Evolutionary conservation across 2,888 invertebrate genomes (phyloP).

Genomic region (Trichopoda pennipes): DNA sequence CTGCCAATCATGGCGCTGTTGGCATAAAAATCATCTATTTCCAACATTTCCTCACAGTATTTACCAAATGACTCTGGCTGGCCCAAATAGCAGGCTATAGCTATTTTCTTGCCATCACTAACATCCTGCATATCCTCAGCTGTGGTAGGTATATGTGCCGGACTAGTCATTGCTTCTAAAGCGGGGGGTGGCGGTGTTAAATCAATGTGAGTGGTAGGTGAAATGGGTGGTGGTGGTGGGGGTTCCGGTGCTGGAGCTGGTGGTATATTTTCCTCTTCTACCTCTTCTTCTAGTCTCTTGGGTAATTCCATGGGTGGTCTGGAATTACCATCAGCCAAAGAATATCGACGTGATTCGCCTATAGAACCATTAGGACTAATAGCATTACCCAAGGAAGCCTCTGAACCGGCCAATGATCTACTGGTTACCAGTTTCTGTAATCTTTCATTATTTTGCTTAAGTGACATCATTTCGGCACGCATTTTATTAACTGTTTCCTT

Average conservation of each 20-base stretch:
- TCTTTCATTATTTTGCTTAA: constrained; percentile 98
- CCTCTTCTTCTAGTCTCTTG: constrained; percentile 79
- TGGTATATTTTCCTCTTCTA: constrained; percentile 79
- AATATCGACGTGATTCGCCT: constrained; percentile 84
- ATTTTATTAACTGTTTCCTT: constrained; percentile 98
- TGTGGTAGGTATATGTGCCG: constrained; percentile 79
- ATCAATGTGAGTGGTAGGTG: constrained; percentile 80
- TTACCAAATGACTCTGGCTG: constrained; percentile 89
- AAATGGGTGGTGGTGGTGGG: constrained; percentile 79
- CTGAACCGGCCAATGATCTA: constrained; percentile 84
- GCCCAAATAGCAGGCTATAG: constrained; percentile 93
- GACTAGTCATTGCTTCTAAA: constrained; percentile 77
- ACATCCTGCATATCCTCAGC: constrained; percentile 85
- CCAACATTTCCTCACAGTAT: constrained; percentile 86
- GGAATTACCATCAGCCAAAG: constrained; percentile 83
- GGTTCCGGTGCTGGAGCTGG: constrained; percentile 81
- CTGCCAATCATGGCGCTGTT: constrained; percentile 80
- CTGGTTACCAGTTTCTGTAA: constrained; percentile 92
- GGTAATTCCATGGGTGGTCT: constrained; percentile 81
- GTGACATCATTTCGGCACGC: constrained; percentile 96
- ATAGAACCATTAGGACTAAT: constrained; percentile 80
- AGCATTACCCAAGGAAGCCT: constrained; percentile 83
- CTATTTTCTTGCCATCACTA: constrained; percentile 92
- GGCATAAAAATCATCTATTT: constrained; percentile 85
- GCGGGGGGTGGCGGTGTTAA: constrained; percentile 81